Conservation (phyloP, 2,113 vertebrate species). For the Callionymus lyra region DNA sequence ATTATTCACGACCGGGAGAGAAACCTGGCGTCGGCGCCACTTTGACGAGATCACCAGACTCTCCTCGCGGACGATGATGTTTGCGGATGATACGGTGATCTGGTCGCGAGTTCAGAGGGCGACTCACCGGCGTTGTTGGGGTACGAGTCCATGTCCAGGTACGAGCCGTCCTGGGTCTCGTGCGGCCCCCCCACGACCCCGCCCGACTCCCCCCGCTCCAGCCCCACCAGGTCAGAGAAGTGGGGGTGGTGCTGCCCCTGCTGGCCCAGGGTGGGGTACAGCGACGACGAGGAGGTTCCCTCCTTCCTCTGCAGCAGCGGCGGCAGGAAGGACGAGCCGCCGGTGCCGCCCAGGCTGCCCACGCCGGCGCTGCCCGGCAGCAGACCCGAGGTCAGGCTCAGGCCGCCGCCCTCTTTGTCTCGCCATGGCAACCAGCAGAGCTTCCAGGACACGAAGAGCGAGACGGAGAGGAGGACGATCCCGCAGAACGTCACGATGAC, state of each 20-base stretch:
- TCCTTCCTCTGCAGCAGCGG: constrained; percentile 65
- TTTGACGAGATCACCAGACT: no score
- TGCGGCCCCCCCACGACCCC: constrained; percentile 56
- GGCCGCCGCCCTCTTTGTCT: constrained; percentile 76
- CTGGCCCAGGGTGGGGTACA: constrained; percentile 67
- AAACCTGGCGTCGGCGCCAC: no score
- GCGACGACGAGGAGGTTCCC: constrained; percentile 65
- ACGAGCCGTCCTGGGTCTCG: constrained; percentile 80
- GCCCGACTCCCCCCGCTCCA: constrained; percentile 64
- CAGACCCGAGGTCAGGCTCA: constrained; percentile 69
- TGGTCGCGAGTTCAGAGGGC: constrained; percentile 1
- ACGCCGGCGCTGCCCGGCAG: constrained; percentile 66
- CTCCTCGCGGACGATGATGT: no score
- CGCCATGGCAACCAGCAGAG: constrained; percentile 91
- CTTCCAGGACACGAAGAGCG: constrained; percentile 93
- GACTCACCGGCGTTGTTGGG: constrained; percentile 71
- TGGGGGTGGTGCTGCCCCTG: constrained; percentile 73
- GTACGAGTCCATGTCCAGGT: constrained; percentile 87
- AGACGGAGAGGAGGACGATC: constrained; percentile 85
- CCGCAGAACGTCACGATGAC: constrained; percentile 92
- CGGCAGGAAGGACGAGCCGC: constrained; percentile 62
- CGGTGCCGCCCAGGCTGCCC: constrained; percentile 57
- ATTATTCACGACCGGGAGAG: no score
- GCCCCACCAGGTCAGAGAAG: constrained; percentile 77
- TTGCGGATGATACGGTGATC: no score